Evolutionary conservation across 2,113 vertebrate genomes (phyloP), one percentile per base, ranked within the genome.

Genomic region (Myrmecobius fasciatus): DNA sequence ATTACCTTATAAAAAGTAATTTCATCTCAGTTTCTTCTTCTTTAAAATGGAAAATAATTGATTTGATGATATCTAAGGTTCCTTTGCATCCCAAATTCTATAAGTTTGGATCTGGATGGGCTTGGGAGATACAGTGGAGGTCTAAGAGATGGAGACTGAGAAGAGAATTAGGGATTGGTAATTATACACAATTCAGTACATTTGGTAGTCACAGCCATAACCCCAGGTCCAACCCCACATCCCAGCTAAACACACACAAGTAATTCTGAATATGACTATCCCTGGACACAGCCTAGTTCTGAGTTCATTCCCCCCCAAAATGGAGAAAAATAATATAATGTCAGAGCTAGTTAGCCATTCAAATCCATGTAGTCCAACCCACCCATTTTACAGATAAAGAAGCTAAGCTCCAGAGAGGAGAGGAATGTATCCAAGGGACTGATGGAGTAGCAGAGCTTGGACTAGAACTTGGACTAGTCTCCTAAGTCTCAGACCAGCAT

Each of bases 331-430:
- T 75, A 17, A n/a, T n/a, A 75, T 14, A 75, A 14, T n/a, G n/a
- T 75, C 36, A 67, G 60, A 75, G 36, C 36, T 75, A 75, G 14
- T 3, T 7, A 20, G 31, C 17, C 28, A 2, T 49, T 14, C 3
- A 91, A 90, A 92, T 25, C 53, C 49, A 75, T n/a, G 0, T 25
- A 43, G 14, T 53, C 91, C 91, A 20, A 53, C 93, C 12, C 31
- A 75, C 88, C n/a, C 20, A 43, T 60, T 92, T 96, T 60, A 90
- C 22, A 94, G 89, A 52, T 60, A 52, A 96, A 49, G 54, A 92
- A 92, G 49, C 12, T 0, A 43, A 52, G 91, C 47, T 67, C 93
- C 54, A 75, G 90, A 90, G 94, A 75, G 47, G 52, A 11, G 53
- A 91, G 89, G 26, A 31, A 48, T 54, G 94, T 90, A 49, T 14